These are phyloP conservation scores for Climacteris rufus DNA, from an alignment of 2,113 vertebrate genomes.

Conservation along the genomic window DNA sequence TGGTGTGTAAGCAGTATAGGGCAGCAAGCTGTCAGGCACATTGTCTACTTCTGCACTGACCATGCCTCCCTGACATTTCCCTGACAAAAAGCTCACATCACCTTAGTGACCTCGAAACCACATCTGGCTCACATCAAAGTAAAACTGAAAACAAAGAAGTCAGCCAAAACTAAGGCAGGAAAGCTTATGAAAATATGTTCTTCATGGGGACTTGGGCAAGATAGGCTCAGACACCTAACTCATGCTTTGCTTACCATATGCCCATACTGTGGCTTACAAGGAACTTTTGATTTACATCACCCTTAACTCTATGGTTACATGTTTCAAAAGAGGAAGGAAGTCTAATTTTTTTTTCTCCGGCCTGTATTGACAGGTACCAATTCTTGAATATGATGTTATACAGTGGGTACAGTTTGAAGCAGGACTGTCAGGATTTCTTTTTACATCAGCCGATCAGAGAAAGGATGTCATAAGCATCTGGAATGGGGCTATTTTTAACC, in stretches of 20 bases:
- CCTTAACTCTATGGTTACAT: not conserved
- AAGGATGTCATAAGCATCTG: not conserved
- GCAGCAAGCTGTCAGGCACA: not conserved
- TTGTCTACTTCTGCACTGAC: not conserved
- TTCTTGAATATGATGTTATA: not conserved
- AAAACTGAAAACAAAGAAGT: not conserved
- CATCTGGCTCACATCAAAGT: not conserved
- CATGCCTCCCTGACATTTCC: not conserved
- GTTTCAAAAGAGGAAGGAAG: not conserved
- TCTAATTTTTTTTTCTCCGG: not conserved
- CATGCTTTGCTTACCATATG: not conserved
- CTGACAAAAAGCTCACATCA: not conserved
- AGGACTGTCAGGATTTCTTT: not conserved
- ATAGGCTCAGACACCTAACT: not conserved
- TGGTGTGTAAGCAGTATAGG: not conserved
- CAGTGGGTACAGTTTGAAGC: not conserved
- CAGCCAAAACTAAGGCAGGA: not conserved
- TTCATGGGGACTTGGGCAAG: not conserved
- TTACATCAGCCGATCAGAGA: not conserved
- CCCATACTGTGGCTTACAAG: not conserved
- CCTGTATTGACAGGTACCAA: not conserved
- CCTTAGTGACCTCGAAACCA: not conserved
- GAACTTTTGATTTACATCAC: not conserved
- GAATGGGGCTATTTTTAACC: not conserved
- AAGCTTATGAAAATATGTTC: not conserved